Evolutionary conservation across 2,888 invertebrate genomes (phyloP), one percentile per base, ranked within the genome.

Genomic region (Caenorhabditis sp.): DNA sequence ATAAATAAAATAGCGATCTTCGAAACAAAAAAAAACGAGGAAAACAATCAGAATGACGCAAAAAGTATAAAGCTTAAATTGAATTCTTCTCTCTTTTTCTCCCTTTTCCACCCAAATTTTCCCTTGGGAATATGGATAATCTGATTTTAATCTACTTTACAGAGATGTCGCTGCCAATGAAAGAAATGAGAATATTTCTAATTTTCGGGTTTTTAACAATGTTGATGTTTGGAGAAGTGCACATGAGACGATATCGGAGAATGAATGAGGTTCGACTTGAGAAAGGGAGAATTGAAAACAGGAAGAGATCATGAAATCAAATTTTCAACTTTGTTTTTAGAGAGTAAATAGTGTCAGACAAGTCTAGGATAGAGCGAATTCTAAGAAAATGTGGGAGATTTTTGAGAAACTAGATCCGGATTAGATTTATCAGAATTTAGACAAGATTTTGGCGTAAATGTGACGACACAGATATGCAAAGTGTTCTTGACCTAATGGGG

Each of bases 181-280:
- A n/a, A n/a, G n/a, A n/a, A n/a, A 49, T 5, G n/a, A 21, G 52
- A 52, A 23, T 7, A 23, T 21, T 52, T 20, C 8, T 21, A 52
- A 7, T 52, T 23, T 23, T 52, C 43, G 43, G 12, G 23, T 4
- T 52, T 3, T 20, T 23, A 3, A 21, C 21, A 5, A 21, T 52
- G 52, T 17, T 52, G 20, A 52, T 20, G 20, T 21, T 23, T 52
- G 52, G 52, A 52, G 65, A 58, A 8, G 58, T 7, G 12, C 43
- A 65, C 38, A 57, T 65, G 27, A 43, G 70, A 64, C 64, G 64
- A 62, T 61, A 66, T 65, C 70, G 70, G 20, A 58, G 63, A 57
- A 70, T 70, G 70, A 70, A 70, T 70, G 70, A 70, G 70, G 70
- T 70, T 62, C 59, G 70, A 31, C 31, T 7, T 10, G 31, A 10